phyloP scores from a whole-genome alignment of 2,113 vertebrate genomes.

The Loxodonta africana region DNA sequence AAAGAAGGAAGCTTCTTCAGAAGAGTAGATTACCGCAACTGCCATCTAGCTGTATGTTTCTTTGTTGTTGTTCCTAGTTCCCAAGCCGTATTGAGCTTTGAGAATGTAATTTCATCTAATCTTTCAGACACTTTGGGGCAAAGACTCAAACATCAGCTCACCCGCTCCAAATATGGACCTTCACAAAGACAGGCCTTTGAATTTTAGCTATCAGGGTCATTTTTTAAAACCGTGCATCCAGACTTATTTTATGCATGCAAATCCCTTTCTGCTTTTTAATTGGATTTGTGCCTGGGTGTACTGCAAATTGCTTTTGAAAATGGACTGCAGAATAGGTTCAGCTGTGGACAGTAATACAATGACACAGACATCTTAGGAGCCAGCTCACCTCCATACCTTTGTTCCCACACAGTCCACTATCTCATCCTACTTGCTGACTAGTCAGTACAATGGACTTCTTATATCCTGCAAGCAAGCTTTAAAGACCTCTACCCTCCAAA shows the following conservation, averaged over 20 bases:
- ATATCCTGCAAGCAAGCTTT: slow-evolving; percentile 3
- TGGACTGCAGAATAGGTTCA: slow-evolving; percentile 65
- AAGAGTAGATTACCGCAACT: slow-evolving; percentile 31
- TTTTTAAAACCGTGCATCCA: slow-evolving; percentile 60
- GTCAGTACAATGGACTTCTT: slow-evolving; percentile 73
- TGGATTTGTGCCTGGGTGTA: slow-evolving; percentile 75
- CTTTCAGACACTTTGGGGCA: slow-evolving; percentile 46
- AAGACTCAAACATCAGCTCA: slow-evolving; percentile 56
- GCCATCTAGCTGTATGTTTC: neutral
- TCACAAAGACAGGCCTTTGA: slow-evolving; percentile 67
- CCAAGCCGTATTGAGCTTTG: slow-evolving; percentile 32
- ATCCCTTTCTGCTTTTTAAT: slow-evolving; percentile 80
- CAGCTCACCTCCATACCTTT: slow-evolving; percentile 44
- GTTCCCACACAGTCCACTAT: slow-evolving; percentile 52
- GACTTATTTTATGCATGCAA: slow-evolving; percentile 73
- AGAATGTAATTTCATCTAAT: slow-evolving; percentile 68
- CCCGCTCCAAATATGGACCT: neutral
- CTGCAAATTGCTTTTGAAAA: slow-evolving; percentile 80
- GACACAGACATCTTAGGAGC: neutral
- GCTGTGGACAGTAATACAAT: slow-evolving; percentile 60
- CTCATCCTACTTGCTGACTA: slow-evolving; percentile 64
- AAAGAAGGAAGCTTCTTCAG: slow-evolving; percentile 54
- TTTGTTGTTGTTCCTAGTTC: slow-evolving; percentile 64
- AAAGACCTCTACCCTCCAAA: slow-evolving; percentile 8
- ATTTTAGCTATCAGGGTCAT: slow-evolving; percentile 57